Conservation (phyloP, 1,140 invertebrate species). For the Subanguina moxae region DNA sequence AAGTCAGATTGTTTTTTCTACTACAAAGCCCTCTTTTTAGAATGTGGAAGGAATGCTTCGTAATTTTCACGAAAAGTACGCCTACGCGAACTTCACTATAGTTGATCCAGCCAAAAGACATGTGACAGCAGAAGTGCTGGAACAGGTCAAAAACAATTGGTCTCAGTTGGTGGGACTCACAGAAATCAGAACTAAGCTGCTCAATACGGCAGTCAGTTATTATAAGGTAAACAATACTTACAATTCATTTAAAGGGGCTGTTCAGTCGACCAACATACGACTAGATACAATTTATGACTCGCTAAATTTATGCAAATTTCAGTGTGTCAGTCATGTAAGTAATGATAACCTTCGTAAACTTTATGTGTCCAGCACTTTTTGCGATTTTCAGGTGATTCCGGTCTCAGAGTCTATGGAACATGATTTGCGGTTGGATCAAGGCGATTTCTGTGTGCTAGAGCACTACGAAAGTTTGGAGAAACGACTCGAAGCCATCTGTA, state of each 20-base stretch:
- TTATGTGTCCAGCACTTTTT: background rate
- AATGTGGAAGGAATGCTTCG: conserved; percentile 11
- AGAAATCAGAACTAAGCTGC: conserved; percentile 3
- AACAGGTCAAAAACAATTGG: conserved; percentile 28
- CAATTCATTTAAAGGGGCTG: too few species aligned
- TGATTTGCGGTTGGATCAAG: conserved; percentile 8
- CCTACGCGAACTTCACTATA: conserved; percentile 6
- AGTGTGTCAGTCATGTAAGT: conserved; percentile 16
- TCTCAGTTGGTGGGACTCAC: conserved; percentile 14
- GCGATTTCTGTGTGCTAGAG: conserved; percentile 21
- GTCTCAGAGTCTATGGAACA: conserved; percentile 26
- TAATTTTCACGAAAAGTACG: conserved; percentile 19
- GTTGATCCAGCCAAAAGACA: conserved; percentile 14
- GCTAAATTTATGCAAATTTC: too few species aligned
- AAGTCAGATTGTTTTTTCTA: too few species aligned
- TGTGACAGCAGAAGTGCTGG: conserved; percentile 19
- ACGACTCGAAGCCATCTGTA: conserved; percentile 11
- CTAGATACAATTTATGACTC: too few species aligned
- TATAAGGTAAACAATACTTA: conserved; percentile 30
- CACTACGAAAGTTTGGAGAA: conserved; percentile 12
- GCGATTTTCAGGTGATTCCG: conserved; percentile 12
- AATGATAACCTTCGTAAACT: too few species aligned
- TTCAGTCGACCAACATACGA: too few species aligned
- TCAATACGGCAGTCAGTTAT: conserved; percentile 11
- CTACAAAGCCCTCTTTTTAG: too few species aligned